Conservation (phyloP, 2,797 vertebrate genomes). For the Melopsittacus undulatus region DNA sequence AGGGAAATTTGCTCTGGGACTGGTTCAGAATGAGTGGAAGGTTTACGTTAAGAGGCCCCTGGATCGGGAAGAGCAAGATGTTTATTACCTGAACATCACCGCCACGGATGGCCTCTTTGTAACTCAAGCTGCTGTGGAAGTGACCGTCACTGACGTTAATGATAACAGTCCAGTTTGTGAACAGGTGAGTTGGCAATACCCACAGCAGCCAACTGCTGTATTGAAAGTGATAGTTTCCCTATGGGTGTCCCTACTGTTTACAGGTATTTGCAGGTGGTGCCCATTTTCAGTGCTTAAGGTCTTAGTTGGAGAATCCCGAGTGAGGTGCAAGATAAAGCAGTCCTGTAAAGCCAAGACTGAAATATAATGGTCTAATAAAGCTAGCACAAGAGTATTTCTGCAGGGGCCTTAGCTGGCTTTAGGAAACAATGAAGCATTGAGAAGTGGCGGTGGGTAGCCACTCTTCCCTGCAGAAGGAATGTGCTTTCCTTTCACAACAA, state of each 20-base stretch:
- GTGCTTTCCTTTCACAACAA: neutral
- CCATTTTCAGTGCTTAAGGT: neutral
- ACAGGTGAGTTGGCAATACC: conserved; percentile 79
- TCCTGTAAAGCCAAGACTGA: neutral
- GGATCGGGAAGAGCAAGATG: conserved; percentile 89
- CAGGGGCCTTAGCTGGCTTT: neutral
- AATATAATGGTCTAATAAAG: neutral
- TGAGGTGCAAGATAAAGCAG: neutral
- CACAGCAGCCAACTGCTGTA: accelerated
- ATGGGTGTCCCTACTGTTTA: neutral
- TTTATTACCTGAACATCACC: conserved; percentile 91
- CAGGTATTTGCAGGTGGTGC: neutral
- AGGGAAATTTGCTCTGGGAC: conserved; percentile 92
- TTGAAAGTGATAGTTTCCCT: neutral
- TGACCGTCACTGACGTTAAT: conserved; percentile 90
- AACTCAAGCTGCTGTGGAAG: conserved; percentile 88
- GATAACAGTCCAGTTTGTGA: conserved; percentile 93
- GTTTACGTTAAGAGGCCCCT: conserved; percentile 93
- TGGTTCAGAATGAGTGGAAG: conserved; percentile 97
- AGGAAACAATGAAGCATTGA: neutral
- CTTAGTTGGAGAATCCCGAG: neutral
- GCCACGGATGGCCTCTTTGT: conserved; percentile 95
- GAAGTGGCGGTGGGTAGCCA: neutral
- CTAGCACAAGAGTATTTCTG: neutral
- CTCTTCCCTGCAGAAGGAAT: neutral